Percentiles rank a stretch among this genome's conserved stretches.
Conservation (phyloP, 2,797 vertebrate species). For the Naso thynnoides region DNA sequence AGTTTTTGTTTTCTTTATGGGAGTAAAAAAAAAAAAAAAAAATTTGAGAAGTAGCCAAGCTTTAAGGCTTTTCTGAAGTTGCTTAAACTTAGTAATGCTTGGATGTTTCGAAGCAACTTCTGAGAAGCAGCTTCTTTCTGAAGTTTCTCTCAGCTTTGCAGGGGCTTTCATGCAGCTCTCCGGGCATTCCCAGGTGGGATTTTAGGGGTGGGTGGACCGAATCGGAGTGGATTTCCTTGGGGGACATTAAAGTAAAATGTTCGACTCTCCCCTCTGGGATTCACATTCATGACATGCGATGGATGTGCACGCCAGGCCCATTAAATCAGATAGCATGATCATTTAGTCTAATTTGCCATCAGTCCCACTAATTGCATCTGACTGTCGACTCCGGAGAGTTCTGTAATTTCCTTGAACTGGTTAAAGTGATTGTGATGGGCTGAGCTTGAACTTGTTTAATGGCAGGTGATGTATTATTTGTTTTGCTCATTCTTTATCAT, state of each 20-base stretch:
- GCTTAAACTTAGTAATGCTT: constrained; percentile 46
- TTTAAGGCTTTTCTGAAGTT: constrained; percentile 56
- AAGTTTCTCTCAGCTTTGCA: constrained; percentile 52
- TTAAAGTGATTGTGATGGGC: constrained; percentile 81
- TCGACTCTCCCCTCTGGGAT: constrained; percentile 60
- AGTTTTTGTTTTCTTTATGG: constrained; percentile 31
- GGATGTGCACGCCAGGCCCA: constrained; percentile 65
- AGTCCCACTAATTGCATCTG: constrained; percentile 83
- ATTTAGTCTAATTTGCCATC: constrained; percentile 85
- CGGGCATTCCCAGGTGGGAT: constrained; percentile 71
- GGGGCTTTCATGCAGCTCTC: constrained; percentile 57
- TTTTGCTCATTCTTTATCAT: constrained; percentile 58
- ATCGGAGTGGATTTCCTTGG: constrained; percentile 68
- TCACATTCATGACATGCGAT: constrained; percentile 66
- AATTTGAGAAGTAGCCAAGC: constrained; percentile 42
- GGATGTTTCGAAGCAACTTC: constrained; percentile 55
- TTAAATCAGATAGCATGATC: constrained; percentile 82
- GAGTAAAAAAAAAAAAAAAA: background rate
- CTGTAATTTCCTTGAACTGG: constrained; percentile 80
- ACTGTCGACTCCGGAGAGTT: constrained; percentile 79
- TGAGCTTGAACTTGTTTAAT: constrained; percentile 72
- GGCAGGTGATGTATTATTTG: constrained; percentile 70
- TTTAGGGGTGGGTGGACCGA: constrained; percentile 69
- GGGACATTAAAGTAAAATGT: constrained; percentile 73
- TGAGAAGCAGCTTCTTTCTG: constrained; percentile 59